Conservation (phyloP, 2,113 vertebrate species). For the Tychaedon coryphoeus region DNA sequence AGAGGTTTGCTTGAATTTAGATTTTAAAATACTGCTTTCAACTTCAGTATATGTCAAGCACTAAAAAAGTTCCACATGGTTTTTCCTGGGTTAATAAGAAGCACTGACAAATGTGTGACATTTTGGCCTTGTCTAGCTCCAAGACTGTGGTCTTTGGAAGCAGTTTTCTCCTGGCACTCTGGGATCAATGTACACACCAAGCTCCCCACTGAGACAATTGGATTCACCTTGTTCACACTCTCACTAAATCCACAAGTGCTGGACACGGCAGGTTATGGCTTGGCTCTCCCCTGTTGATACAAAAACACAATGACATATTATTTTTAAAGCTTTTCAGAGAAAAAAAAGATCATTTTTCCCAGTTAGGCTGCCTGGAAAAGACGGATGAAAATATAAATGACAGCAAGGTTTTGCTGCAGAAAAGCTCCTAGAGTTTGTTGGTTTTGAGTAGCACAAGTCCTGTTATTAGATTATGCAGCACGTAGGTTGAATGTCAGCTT, state of each 20-base stretch:
- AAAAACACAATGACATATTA: background rate
- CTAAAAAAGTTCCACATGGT: background rate
- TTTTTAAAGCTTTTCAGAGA: background rate
- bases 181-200: background rate
- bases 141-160: background rate
- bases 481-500: constrained; percentile 48
- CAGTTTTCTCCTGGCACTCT: background rate
- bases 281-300: background rate
- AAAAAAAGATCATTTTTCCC: background rate
- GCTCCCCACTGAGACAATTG: background rate
- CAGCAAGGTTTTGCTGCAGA: constrained; percentile 3
- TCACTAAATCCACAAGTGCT: background rate
- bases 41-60: background rate
- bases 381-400: background rate
- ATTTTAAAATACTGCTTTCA: background rate
- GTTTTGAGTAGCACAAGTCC: constrained; percentile 18
- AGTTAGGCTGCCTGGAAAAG: constrained; percentile 17
- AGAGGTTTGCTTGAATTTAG: background rate
- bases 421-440: constrained; percentile 6
- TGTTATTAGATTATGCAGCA: constrained; percentile 49
- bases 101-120: background rate
- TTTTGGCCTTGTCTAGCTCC: background rate
- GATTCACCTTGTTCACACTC: background rate
- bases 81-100: background rate
- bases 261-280: background rate